phyloP scores from a whole-genome alignment of 1,140 invertebrate species.

The Microplitis demolitor region DNA sequence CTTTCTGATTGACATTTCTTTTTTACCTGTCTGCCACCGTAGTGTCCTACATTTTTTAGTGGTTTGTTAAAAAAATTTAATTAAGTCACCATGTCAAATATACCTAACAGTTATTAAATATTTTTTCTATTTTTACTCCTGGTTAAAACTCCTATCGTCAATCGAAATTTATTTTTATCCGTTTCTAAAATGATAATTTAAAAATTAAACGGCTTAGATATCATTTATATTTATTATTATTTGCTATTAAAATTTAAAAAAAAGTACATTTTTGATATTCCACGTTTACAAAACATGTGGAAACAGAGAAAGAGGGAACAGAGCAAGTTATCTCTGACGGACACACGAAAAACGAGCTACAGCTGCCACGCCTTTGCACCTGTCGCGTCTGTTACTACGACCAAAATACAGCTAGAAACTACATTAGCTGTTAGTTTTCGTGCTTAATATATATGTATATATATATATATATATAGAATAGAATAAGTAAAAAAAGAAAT shows the following conservation, averaged over 20 bases:
- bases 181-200: not conserved
- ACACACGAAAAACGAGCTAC: constrained; percentile 44
- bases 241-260: not conserved
- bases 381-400: constrained; percentile 49
- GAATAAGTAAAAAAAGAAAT: too few species aligned
- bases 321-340: constrained; percentile 36
- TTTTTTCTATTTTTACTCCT: not conserved
- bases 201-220: too few species aligned
- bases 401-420: constrained; percentile 50
- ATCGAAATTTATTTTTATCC: not conserved
- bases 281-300: not conserved
- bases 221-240: too few species aligned
- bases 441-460: not conserved
- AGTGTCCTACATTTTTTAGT: constrained; percentile 8
- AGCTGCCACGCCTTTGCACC: constrained; percentile 40
- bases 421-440: not conserved
- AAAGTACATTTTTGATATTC: too few species aligned
- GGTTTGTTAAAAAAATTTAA: not conserved
- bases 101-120: not conserved
- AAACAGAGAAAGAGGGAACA: not conserved
- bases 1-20: constrained; percentile 48
- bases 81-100: too few species aligned
- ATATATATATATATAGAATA: not conserved
- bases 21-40: constrained; percentile 30
- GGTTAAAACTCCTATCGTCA: not conserved